These are phyloP conservation scores for Solenodon paradoxus DNA, from an alignment of 2,113 vertebrate genomes.

Conservation along the genomic window DNA sequence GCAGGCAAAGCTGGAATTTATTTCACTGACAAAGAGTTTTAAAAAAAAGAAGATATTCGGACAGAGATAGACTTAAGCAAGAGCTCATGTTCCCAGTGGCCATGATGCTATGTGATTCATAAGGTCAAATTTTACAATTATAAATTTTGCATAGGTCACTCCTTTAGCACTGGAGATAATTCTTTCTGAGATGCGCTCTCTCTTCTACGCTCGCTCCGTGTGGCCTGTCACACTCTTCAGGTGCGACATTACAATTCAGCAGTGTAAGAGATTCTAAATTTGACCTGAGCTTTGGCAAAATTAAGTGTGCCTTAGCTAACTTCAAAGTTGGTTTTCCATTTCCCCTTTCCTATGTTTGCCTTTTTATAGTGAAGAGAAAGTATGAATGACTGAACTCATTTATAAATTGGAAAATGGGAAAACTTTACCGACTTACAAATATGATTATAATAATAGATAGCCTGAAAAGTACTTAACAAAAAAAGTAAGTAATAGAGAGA, in stretches of 20 bases:
- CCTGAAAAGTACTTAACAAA: slow-evolving; percentile 14
- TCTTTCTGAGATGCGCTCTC: not conserved
- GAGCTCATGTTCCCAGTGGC: not conserved
- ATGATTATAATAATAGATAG: slow-evolving; percentile 13
- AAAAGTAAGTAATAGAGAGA: slow-evolving; percentile 59
- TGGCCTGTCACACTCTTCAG: slow-evolving; percentile 58
- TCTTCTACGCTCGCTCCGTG: not conserved
- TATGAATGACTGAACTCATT: slow-evolving; percentile 33
- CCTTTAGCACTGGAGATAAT: not conserved
- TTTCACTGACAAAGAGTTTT: not conserved
- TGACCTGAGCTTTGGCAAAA: slow-evolving; percentile 44
- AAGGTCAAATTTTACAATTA: slow-evolving; percentile 65
- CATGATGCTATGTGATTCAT: not conserved
- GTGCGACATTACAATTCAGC: slow-evolving; percentile 60
- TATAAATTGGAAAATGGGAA: not conserved
- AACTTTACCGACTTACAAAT: slow-evolving; percentile 10
- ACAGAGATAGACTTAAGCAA: not conserved
- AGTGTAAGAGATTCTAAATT: slow-evolving; percentile 51
- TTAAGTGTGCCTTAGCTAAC: slow-evolving; percentile 40
- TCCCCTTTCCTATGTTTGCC: not conserved
- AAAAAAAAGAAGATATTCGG: not conserved
- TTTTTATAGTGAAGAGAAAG: slow-evolving; percentile 35
- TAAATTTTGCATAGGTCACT: slow-evolving; percentile 60
- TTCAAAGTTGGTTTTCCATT: slow-evolving; percentile 24
- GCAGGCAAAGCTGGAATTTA: not conserved